Evolutionary conservation across 2,113 vertebrate species (phyloP).

Genomic region (Oryzias celebensis): DNA sequence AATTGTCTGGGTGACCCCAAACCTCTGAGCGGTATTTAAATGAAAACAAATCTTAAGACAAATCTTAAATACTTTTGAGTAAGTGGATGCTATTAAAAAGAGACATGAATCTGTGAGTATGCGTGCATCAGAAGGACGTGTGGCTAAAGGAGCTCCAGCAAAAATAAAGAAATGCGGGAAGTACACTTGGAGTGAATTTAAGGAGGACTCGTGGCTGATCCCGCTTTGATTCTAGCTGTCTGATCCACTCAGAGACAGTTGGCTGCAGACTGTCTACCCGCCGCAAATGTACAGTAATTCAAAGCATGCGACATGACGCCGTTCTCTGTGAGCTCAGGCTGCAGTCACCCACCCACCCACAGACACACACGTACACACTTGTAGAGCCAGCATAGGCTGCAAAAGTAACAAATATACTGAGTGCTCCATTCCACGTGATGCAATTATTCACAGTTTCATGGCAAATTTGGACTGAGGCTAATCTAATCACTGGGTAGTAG

Average conservation of each 20-base stretch:
- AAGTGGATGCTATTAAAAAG: constrained; percentile 34
- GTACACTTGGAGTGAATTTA: constrained; percentile 46
- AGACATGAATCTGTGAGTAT: constrained; percentile 17
- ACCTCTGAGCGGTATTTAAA: too few species aligned
- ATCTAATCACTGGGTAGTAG: constrained; percentile 52
- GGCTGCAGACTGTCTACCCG: constrained; percentile 66
- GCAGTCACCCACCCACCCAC: constrained; percentile 45
- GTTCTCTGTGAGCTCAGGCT: constrained; percentile 49
- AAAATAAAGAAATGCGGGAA: constrained; percentile 27
- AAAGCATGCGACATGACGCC: constrained; percentile 75
- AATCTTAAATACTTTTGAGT: constrained; percentile 26
- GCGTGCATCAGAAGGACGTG: neutral
- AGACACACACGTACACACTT: constrained; percentile 19
- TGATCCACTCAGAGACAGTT: constrained; percentile 73
- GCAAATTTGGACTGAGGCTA: constrained; percentile 57
- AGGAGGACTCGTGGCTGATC: constrained; percentile 54
- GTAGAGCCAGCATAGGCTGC: constrained; percentile 22
- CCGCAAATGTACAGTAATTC: constrained; percentile 77
- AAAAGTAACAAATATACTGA: constrained; percentile 53
- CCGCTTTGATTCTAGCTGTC: constrained; percentile 69
- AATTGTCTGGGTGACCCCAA: too few species aligned
- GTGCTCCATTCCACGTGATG: constrained; percentile 58
- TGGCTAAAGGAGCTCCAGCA: neutral
- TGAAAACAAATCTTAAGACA: constrained; percentile 10
- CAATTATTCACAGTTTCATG: constrained; percentile 67